These are phyloP conservation scores for Zoanthus solanderi DNA, from an alignment of 92 coral and sea anemone genomes.

Conservation along the genomic window DNA sequence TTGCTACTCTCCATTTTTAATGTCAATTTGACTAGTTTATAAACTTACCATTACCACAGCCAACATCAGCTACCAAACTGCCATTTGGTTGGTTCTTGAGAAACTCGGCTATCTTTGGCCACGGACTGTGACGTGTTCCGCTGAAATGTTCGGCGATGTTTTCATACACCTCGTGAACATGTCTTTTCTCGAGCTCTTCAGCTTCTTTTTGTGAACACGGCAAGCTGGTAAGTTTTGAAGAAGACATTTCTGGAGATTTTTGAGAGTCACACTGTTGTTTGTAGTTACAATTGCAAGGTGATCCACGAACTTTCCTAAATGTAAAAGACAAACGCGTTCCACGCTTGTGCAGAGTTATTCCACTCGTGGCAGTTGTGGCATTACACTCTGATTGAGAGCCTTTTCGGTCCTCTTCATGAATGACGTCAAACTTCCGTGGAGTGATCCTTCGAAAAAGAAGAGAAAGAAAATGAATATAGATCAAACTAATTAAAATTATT, in stretches of 20 bases:
- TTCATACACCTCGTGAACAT: slow-evolving; percentile 94
- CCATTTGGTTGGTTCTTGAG: slow-evolving; percentile 81
- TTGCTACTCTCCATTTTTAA: too few species aligned
- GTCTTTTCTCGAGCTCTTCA: slow-evolving; percentile 74
- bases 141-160: slow-evolving; percentile 97
- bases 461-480: too few species aligned
- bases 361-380: slow-evolving; percentile 43
- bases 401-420: slow-evolving; percentile 43
- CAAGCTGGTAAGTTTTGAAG: slow-evolving; percentile 53
- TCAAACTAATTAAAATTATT: too few species aligned
- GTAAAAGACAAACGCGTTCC: slow-evolving; percentile 87
- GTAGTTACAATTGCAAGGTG: slow-evolving; percentile 80
- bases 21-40: too few species aligned
- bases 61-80: slow-evolving; percentile 94
- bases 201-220: slow-evolving; percentile 86
- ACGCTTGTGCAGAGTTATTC: slow-evolving; percentile 85
- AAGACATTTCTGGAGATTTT: slow-evolving; percentile 36
- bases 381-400: slow-evolving; percentile 5
- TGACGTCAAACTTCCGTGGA: slow-evolving; percentile 92
- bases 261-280: slow-evolving; percentile 86
- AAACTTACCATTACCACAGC: slow-evolving; percentile 91
- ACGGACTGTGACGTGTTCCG: slow-evolving; percentile 98
- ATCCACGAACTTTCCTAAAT: slow-evolving; percentile 86
- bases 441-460: slow-evolving; percentile 76
- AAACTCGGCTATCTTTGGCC: slow-evolving; percentile 93